phyloP scores from a whole-genome alignment of 2,797 vertebrate genomes.

The Anomalospiza imberbis region DNA sequence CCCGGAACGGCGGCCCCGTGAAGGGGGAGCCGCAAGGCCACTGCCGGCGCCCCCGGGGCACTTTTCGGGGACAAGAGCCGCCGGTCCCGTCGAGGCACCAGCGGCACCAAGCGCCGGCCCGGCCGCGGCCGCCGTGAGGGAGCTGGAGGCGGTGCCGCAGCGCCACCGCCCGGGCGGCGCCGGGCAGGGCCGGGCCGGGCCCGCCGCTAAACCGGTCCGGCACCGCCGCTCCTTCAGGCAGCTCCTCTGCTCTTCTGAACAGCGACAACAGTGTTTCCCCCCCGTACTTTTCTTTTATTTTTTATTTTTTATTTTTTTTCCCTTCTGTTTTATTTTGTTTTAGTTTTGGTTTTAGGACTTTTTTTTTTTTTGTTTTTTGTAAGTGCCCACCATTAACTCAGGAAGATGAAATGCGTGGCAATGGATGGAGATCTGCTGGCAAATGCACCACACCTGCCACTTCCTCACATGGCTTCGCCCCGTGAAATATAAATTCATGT shows the following conservation, averaged over 20 bases:
- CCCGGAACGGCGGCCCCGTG: background rate
- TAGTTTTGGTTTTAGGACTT: too few relatives aligned
- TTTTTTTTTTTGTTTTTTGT: background rate
- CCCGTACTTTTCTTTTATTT: accelerated
- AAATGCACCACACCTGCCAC: accelerated
- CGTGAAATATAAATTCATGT: accelerated
- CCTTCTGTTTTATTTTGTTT: too few relatives aligned
- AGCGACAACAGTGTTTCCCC: accelerated
- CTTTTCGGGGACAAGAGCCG: background rate
- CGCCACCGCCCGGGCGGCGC: background rate
- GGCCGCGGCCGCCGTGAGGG: background rate
- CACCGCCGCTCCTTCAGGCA: accelerated
- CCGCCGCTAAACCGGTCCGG: background rate
- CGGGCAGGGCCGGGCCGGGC: background rate
- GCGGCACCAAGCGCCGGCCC: background rate
- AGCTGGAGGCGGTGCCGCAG: background rate
- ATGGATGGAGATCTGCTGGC: accelerated
- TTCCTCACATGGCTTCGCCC: background rate
- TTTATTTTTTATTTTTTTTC: too few relatives aligned
- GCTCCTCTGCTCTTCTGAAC: background rate
- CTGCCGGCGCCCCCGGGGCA: background rate
- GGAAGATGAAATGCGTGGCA: background rate
- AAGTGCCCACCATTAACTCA: background rate
- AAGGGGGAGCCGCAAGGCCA: too few relatives aligned
- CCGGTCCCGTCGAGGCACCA: background rate